Base-by-base conservation (phyloP, 1,140 invertebrate genomes). In the Akabosia matsudoensis region DNA sequence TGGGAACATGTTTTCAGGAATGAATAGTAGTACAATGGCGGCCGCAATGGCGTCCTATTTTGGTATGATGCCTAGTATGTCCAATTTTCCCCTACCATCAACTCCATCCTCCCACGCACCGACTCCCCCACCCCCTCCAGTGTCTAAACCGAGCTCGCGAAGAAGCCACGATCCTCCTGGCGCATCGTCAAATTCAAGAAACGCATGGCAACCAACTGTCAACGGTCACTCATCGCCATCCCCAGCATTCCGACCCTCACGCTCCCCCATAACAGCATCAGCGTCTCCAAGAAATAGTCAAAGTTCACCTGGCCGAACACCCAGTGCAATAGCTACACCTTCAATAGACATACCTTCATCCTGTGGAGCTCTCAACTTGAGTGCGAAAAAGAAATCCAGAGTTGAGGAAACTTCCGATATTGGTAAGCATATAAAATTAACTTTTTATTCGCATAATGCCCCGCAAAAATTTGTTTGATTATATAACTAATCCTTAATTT, bases 41-140 rank as follows among this genome's bases (percentile, higher is more conserved):
- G 70, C 51, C n/a, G 52, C 52, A 18, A 71, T 71, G 3, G 76
- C 76, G 34, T 74, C 76, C 1, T 77, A 77, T 56, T 73, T 77
- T 2, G 33, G 70, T 72, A 28, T 67, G 24, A 67, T 67, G 28
- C 61, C 61, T 10, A n/a, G n/a, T n/a, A 31, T 70, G 28, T 31
- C 67, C 30, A 72, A 72, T 22, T 72, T 72, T 30, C 33, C 70
- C 13, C 3, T 67, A 30, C 4, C 61, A 67, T 10, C 54, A 10
- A 61, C 54, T 72, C 70, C 34, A 34, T 7, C 67, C 10, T 70
- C 67, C 3, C 10, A 30, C 14, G 2, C 14, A 24, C 31, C 67
- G 67, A 10, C 67, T 7, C 33, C 56, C 24, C 16, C 70, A 72
- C 70, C 70, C n/a, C 26, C 70, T 13, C 37, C 70, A 4, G 7